Percentiles rank a stretch among this genome's conserved stretches.
Evolutionary conservation across 2,113 vertebrate genomes (phyloP).

Genomic region (Corynorhinus townsendii): DNA sequence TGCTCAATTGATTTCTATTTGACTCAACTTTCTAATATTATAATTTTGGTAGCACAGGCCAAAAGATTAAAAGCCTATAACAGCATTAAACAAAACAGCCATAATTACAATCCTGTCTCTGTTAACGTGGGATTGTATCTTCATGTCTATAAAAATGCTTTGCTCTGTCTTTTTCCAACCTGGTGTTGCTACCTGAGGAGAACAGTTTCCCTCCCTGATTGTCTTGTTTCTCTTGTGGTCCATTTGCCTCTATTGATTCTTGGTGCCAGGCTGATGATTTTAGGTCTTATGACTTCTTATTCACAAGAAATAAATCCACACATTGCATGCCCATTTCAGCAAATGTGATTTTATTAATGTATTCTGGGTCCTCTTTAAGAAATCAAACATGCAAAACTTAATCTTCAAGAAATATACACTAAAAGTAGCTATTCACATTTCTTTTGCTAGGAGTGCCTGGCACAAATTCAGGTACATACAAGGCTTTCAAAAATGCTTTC

Average conservation of each 20-base stretch:
- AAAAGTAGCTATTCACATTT: constrained; percentile 1
- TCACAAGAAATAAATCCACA: constrained; percentile 26
- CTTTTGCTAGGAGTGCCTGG: not conserved
- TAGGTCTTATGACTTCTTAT: not conserved
- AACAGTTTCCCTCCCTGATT: not conserved
- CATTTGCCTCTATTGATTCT: not conserved
- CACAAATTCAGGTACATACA: not conserved
- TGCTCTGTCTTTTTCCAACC: not conserved
- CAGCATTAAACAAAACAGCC: not conserved
- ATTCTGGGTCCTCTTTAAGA: not conserved
- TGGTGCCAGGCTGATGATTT: not conserved
- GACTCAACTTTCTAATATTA: not conserved
- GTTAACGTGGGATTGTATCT: not conserved
- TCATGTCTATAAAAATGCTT: not conserved
- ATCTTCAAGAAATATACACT: not conserved
- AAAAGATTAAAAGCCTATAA: not conserved
- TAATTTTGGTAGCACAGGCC: not conserved
- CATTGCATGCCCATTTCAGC: not conserved
- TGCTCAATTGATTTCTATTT: not conserved
- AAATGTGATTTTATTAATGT: constrained; percentile 27
- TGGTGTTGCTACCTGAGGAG: not conserved
- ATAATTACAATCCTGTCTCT: not conserved
- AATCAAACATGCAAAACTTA: not conserved
- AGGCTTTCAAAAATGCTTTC: not conserved
- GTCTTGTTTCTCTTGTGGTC: not conserved